Conservation (phyloP, 2,113 vertebrate species). For the Crypturellus undulatus region DNA sequence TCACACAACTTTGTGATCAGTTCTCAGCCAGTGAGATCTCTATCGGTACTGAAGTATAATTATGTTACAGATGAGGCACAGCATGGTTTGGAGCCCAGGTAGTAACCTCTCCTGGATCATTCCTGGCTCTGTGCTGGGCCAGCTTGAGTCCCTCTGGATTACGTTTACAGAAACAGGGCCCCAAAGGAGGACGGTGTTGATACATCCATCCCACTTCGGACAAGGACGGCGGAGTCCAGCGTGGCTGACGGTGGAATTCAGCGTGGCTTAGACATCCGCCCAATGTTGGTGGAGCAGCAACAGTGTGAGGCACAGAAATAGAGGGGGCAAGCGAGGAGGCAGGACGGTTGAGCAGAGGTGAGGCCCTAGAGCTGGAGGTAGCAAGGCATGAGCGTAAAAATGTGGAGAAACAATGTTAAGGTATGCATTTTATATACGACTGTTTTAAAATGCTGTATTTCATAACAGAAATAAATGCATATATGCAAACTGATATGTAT, state of each 20-base stretch:
- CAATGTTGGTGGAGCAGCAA: not conserved
- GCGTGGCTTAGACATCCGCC: not conserved
- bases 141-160: not conserved
- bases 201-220: not conserved
- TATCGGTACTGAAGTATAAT: not conserved
- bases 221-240: not conserved
- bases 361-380: not conserved
- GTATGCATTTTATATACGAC: not conserved
- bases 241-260: not conserved
- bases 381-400: not conserved
- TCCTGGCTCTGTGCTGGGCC: not conserved
- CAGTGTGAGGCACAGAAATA: not conserved
- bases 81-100: not conserved
- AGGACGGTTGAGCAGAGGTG: not conserved
- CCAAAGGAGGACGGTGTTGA: not conserved
- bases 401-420: not conserved
- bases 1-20: not conserved
- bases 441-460: not conserved
- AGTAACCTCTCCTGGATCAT: not conserved
- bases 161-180: not conserved
- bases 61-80: not conserved
- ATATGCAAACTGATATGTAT: not conserved
- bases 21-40: not conserved
- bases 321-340: not conserved
- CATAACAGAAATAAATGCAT: not conserved